Evolutionary conservation across 2,113 vertebrate species (phyloP), one percentile per base, ranked within the genome.

Genomic region (Ploceus nigricollis): DNA sequence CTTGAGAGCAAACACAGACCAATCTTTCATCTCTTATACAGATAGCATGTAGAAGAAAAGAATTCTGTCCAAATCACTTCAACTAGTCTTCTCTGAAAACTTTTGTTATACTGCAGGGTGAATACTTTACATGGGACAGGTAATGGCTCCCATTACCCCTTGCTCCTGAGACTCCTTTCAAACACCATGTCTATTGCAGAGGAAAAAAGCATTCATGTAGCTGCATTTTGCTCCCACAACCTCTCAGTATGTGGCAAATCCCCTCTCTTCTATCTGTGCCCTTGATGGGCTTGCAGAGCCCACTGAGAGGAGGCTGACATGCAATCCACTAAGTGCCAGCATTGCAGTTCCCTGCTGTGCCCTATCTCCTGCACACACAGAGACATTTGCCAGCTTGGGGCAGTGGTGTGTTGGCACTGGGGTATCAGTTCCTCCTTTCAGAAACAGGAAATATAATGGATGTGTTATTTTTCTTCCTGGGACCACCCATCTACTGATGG

Each of bases 201-300:
- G 56, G 35, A 73, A 64, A 44, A 85, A 65, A 86, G 16, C 27
- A 64, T 61, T 76, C 0, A 1, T 14, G 33, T 20, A 63, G 56
- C 28, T 78, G 25, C 57, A 70, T 89, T 87, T 95, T 87, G 27
- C 51, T 73, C 77, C 87, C 48, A 31, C 66, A 76, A 63, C 40
- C 17, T 81, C 86, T 90, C 86, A 40, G 82, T 31, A 81, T 68
- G 94, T 75, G 33, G 51, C 65, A 66, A 87, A 78, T 81, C 27
- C 35, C 10, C 37, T 82, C 27, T 89, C 60, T 94, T 86, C 90
- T 92, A n/a, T 66, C 76, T 89, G 70, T 82, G 50, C 35, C 58
- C 87, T 82, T 94, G 92, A 94, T 80, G 75, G 78, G 30, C 53
- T 95, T 69, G 78, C 57, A 86, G 91, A 92, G 48, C 80, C 51